These are phyloP conservation scores for Myrmophylax atrothorax DNA, from an alignment of 2,113 vertebrate species.

Conservation along the genomic window DNA sequence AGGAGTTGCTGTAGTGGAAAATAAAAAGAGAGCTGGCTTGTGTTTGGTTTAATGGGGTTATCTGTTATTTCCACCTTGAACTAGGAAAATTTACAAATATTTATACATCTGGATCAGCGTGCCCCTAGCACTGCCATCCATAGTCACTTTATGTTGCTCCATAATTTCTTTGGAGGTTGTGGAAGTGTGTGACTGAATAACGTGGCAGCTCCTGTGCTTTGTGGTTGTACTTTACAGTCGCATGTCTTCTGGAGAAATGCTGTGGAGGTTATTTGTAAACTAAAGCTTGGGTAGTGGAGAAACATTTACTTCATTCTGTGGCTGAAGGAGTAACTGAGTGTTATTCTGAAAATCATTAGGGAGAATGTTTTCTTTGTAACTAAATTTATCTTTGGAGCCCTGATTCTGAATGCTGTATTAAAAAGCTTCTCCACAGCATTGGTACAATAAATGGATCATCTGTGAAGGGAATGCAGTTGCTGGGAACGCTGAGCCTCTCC, in stretches of 20 bases:
- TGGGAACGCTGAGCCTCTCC: not conserved
- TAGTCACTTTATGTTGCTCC: not conserved
- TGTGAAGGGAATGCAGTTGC: not conserved
- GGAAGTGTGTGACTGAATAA: not conserved
- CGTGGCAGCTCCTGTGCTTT: not conserved
- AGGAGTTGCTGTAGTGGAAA: not conserved
- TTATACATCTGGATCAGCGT: rapidly evolving
- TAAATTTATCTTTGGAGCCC: not conserved
- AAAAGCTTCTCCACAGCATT: rapidly evolving
- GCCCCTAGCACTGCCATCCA: not conserved
- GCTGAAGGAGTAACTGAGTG: not conserved
- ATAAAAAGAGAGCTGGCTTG: not conserved
- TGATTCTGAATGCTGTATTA: not conserved
- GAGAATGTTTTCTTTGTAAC: not conserved
- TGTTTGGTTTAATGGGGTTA: not conserved
- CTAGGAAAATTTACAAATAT: not conserved
- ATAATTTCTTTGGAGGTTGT: not conserved
- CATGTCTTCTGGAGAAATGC: not conserved
- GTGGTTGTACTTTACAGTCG: not conserved
- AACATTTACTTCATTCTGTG: not conserved
- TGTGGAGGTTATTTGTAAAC: not conserved
- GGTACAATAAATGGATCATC: not conserved
- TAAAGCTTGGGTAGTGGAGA: not conserved
- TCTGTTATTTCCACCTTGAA: not conserved
- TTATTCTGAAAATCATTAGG: not conserved